These are phyloP conservation scores for Hippocampus guttulatus DNA, from an alignment of 2,113 vertebrate genomes.

Conservation along the genomic window DNA sequence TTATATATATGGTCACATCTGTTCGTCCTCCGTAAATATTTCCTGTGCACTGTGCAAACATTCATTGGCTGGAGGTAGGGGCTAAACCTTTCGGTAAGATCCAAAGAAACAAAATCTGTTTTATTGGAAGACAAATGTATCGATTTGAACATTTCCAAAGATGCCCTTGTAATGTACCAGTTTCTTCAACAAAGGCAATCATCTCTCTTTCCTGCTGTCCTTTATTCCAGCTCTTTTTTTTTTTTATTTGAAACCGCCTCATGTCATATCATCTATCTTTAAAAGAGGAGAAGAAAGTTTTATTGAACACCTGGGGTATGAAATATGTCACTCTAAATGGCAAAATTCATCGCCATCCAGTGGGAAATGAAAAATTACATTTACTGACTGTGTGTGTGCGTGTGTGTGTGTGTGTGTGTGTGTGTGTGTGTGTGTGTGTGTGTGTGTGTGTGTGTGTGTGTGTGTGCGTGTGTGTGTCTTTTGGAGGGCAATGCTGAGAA, in stretches of 20 bases:
- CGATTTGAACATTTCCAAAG: slow-evolving; percentile 14
- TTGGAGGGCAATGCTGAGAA: background rate
- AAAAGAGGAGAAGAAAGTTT: slow-evolving; percentile 29
- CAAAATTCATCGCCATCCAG: slow-evolving; percentile 34
- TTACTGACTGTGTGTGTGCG: slow-evolving; percentile 11
- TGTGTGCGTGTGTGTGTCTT: background rate
- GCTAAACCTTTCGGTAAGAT: slow-evolving; percentile 46
- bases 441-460: background rate
- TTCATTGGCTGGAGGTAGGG: background rate
- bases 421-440: background rate
- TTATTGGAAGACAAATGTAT: slow-evolving; percentile 53
- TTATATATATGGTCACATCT: slow-evolving; percentile 29
- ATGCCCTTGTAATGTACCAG: slow-evolving; percentile 25
- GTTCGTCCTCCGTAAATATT: slow-evolving; percentile 51
- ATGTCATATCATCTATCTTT: slow-evolving; percentile 50
- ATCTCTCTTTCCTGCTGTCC: slow-evolving; percentile 31
- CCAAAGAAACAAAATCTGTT: slow-evolving; percentile 66
- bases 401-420: background rate
- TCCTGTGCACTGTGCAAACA: background rate
- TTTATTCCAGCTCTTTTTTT: slow-evolving; percentile 25
- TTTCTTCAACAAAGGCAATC: slow-evolving; percentile 27
- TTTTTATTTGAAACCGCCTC: slow-evolving; percentile 38
- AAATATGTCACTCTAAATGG: slow-evolving; percentile 43
- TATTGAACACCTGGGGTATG: slow-evolving; percentile 36
- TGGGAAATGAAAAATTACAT: slow-evolving; percentile 37